phyloP scores from a whole-genome alignment of 2,113 vertebrate genomes.

The Campylomormyrus numenius region DNA sequence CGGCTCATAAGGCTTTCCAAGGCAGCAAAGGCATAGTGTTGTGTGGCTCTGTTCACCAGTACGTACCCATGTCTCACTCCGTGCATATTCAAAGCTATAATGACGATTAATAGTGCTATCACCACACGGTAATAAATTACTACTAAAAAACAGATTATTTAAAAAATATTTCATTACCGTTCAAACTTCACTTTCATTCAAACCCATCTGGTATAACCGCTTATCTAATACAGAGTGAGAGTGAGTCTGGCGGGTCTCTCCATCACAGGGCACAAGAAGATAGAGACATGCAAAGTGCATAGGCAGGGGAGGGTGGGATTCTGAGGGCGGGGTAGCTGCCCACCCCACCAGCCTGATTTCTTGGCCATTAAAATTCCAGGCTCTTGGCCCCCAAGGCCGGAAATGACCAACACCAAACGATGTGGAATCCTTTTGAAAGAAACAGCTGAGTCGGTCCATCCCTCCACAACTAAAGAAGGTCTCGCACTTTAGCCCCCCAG shows the following conservation, averaged over 20 bases:
- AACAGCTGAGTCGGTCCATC: background rate
- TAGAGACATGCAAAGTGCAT: background rate
- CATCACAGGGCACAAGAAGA: background rate
- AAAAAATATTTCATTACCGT: background rate
- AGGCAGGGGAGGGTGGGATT: background rate
- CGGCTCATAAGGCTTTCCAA: background rate
- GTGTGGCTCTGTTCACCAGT: background rate
- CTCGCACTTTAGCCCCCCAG: background rate
- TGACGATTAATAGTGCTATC: background rate
- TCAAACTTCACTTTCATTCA: background rate
- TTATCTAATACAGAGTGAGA: background rate
- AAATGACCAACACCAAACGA: background rate
- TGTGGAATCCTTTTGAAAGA: background rate
- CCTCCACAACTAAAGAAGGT: background rate
- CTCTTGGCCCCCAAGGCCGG: background rate
- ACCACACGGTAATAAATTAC: background rate
- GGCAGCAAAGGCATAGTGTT: background rate
- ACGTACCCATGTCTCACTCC: background rate
- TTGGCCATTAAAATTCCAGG: background rate
- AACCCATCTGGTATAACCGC: background rate
- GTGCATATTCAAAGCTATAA: background rate
- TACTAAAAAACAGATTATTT: background rate
- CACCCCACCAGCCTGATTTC: background rate
- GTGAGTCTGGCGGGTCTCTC: background rate
- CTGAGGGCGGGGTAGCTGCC: background rate